Evolutionary conservation across 2,113 vertebrate species (phyloP).

Genomic region (Heliornis fulica): DNA sequence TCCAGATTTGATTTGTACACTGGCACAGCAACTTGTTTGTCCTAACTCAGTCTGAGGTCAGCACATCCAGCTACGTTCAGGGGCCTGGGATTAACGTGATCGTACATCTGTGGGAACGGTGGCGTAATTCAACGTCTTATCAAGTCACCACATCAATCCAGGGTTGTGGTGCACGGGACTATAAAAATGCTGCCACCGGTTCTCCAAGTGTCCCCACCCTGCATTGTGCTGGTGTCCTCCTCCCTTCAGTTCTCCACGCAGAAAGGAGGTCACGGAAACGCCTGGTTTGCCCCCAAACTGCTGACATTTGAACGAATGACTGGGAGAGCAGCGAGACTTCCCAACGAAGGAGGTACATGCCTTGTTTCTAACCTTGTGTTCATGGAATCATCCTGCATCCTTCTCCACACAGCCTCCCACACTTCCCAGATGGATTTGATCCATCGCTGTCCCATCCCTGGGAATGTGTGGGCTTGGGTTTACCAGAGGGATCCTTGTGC

Average conservation of each 20-base stretch:
- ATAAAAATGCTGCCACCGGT: neutral
- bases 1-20: neutral
- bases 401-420: neutral
- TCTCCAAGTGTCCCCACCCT: neutral
- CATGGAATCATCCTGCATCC: neutral
- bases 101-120: neutral
- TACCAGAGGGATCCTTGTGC: neutral
- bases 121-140: neutral
- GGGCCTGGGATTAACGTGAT: neutral
- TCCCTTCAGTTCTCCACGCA: neutral
- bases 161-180: neutral
- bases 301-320: neutral
- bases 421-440: neutral
- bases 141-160: constrained; percentile 34
- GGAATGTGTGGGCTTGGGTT: neutral
- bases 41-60: constrained; percentile 20
- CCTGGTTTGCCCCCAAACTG: neutral
- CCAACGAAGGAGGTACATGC: neutral
- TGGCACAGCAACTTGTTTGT: constrained; percentile 17
- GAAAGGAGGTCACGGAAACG: neutral
- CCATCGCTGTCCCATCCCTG: accelerated
- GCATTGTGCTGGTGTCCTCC: neutral
- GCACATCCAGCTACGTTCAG: neutral
- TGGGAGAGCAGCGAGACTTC: neutral
- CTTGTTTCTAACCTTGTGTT: neutral